Evolutionary conservation across 2,888 invertebrate genomes (phyloP), one percentile per base, ranked within the genome.

Genomic region (Pollenia angustigena): DNA sequence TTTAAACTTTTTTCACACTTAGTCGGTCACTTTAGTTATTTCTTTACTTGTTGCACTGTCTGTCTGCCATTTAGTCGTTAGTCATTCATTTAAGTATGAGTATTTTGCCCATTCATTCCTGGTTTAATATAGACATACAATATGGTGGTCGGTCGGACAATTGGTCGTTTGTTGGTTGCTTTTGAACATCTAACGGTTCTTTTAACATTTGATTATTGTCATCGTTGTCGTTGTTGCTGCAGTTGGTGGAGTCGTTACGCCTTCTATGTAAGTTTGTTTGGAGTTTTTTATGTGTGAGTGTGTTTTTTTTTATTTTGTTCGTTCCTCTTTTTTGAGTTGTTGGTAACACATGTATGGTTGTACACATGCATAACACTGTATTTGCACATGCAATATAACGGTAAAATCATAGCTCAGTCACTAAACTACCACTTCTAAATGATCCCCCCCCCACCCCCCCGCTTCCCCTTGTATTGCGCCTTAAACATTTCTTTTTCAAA

Each of bases 351-450:
- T 72, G 81, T 74, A 56, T 74, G 72, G 72, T 42, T 72, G 64
- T 56, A 50, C 42, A 76, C 58, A 82, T 54, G 72, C 79, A 85
- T 64, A 78, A 58, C 79, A 81, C 72, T 85, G 79, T 85, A 76
- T 80, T 69, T 87, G 81, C 81, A 84, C 84, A 87, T 87, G 80
- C 86, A 81, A 81, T 81, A 85, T 85, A 78, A 78, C 84, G 89
- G 89, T 90, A 88, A 90, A 90, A 90, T 89, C 90, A 88, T 87
- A 84, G 81, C 84, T 88, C 85, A 90, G 87, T 89, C 80, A 87
- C 80, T 78, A 80, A 76, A 52, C 50, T 23, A 81, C 72, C 50
- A 82, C 69, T 74, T 68, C 32, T 46, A 74, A 60, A 46, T 52
- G 40, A 18, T 16, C 40, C n/a, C 9, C 62, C 11, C 16, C n/a